phyloP scores from a whole-genome alignment of 1,140 invertebrate genomes.

The Pachypeltis micranthus region DNA sequence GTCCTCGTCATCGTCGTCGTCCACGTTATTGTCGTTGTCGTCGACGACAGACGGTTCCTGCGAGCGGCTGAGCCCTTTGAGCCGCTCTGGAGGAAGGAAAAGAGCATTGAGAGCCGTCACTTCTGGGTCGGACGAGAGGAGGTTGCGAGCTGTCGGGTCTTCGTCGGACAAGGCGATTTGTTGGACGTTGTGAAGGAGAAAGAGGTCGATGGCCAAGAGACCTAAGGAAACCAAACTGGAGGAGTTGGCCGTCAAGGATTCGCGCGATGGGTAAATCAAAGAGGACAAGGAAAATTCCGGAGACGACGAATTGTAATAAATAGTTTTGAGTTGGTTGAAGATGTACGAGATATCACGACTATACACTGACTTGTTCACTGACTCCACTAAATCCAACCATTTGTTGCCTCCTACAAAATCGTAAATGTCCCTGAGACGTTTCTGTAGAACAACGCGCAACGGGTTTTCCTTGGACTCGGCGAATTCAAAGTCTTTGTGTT shows the following conservation, averaged over 20 bases:
- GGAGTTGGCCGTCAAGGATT: constrained; percentile 14
- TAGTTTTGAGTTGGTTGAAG: constrained; percentile 37
- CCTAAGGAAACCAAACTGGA: constrained; percentile 43
- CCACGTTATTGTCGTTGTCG: too few relatives aligned
- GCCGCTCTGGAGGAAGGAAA: constrained; percentile 39
- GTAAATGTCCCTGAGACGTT: constrained; percentile 40
- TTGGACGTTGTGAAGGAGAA: constrained; percentile 47
- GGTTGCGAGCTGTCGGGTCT: constrained; percentile 31
- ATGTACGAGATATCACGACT: constrained; percentile 37
- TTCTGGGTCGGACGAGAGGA: constrained; percentile 41
- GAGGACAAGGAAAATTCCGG: constrained; percentile 30
- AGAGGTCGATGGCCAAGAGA: constrained; percentile 43
- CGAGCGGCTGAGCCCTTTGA: constrained; percentile 17
- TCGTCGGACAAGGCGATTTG: constrained; percentile 41
- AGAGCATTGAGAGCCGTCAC: constrained; percentile 41
- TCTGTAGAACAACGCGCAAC: constrained; percentile 24
- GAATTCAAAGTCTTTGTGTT: constrained; percentile 8
- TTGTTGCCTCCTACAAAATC: constrained; percentile 36
- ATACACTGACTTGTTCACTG: constrained; percentile 37
- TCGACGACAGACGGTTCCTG: too few relatives aligned
- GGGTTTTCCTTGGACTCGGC: constrained; percentile 21
- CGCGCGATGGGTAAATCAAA: constrained; percentile 27
- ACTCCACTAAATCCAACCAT: constrained; percentile 27
- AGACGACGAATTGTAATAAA: constrained; percentile 35
- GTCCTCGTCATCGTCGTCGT: constrained; percentile 19